Evolutionary conservation across 2,113 vertebrate species (phyloP), one percentile per base, ranked within the genome.

Genomic region (Apaloderma vittatum): DNA sequence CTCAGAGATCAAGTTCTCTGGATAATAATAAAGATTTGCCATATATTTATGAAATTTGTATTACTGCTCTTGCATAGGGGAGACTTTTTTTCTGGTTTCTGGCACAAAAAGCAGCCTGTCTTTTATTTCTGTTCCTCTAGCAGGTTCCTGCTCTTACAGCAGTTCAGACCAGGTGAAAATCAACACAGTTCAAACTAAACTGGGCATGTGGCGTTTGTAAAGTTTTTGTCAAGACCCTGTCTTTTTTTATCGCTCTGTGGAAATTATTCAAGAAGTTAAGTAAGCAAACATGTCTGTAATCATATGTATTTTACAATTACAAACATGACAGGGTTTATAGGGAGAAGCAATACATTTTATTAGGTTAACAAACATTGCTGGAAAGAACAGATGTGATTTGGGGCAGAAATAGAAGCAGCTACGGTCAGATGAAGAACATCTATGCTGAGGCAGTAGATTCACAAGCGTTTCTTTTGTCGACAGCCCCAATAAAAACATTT

Each of bases 381-480:
- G 67, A 26, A 83, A n/a, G 95, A 86, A n/a, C 79, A 96, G 93
- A 48, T 95, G 83, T 76, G 67, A 45, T 83, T 40, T 97, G 86
- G 86, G 91, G 72, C 72, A 46, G 86, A 22, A 40, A 43, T 5
- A 37, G 61, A 76, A 55, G 89, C 86, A 65, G 49, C 68, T 70
- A 2, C 6, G 43, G 52, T 45, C 62, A 55, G 66, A 54, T 63
- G 71, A 71, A 30, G 81, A 85, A 20, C 82, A 91, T 91, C 67
- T 26, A 16, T 15, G 93, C 89, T 49, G 79, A 88, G 75, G 59
- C 79, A 76, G 68, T 37, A 75, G 67, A 67, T 92, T 67, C 86
- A 93, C 46, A 73, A 70, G 54, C 4, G 0, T 88, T 91, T 79
- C 82, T 61, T 88, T 73, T 66, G 91, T 73, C 5, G 19, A 77